Percentiles rank a stretch among this genome's conserved stretches.
These are phyloP conservation scores for Grammomys dolichurus DNA, from an alignment of 2,113 vertebrate species.

Conservation along the genomic window DNA sequence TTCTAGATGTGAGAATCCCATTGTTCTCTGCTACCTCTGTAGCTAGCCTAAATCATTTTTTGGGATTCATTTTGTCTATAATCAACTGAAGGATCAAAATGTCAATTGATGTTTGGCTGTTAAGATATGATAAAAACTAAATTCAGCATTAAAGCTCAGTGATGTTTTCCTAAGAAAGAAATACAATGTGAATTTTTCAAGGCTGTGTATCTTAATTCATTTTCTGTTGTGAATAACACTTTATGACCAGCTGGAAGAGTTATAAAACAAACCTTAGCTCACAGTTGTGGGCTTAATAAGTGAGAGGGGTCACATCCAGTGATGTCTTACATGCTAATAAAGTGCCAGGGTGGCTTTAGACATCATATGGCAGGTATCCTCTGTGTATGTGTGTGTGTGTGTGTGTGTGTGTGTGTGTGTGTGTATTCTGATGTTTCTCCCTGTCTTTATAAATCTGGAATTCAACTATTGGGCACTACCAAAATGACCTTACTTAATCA, in stretches of 20 bases:
- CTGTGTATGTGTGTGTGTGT: not conserved
- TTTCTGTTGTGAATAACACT: not conserved
- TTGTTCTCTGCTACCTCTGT: not conserved
- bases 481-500: not conserved
- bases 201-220: not conserved
- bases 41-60: not conserved
- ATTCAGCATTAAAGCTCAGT: not conserved
- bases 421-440: not conserved
- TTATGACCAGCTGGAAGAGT: too few relatives aligned
- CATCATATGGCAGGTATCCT: not conserved
- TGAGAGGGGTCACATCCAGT: not conserved
- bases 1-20: not conserved
- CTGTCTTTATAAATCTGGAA: not conserved
- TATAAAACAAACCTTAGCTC: not conserved
- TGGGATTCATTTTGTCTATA: not conserved
- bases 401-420: not conserved
- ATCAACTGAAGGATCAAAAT: not conserved
- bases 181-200: not conserved
- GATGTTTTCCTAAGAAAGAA: not conserved
- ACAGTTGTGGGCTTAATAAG: not conserved
- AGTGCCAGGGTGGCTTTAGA: too few relatives aligned
- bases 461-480: not conserved
- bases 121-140: slow-evolving; percentile 8
- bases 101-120: not conserved
- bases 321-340: not conserved